Base-by-base conservation (phyloP, 2,113 vertebrate species). In the Catharus minimus region DNA sequence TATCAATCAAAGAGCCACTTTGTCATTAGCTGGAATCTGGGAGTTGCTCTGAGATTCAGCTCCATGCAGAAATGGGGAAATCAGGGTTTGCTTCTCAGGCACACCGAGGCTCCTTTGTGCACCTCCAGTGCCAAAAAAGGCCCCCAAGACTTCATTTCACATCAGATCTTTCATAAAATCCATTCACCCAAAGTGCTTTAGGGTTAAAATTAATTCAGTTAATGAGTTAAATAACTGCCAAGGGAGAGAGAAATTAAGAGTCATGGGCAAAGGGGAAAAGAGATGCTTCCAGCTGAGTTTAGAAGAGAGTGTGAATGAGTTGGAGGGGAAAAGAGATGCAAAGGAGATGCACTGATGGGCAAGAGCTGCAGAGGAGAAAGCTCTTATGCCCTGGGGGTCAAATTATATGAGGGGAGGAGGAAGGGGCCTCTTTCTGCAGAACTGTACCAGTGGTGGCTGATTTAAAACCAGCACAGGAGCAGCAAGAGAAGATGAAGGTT, bases 161-260 rank as follows among this genome's bases (percentile, higher is more conserved):
- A 79, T 90, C 93, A 94, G 86, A 94, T 89, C 86, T 90, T 87
- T 85, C 86, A 53, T 69, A 82, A 96, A 96, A 93, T 88, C 78
- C 89, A 90, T 92, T 94, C 89, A 65, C 75, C 66, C 86, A 32
- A 91, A 94, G 80, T 50, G 92, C 94, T 92, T 44, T 67, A 90
- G 91, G 88, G 84, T 96, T 94, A 95, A 95, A 96, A 92, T 95
- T 96, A 95, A 96, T 96, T 92, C 93, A 93, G 92, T 93, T 95
- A 95, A 95, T 95, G 94, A 93, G 94, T 95, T 90, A 95, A 96
- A 95, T 94, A 96, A 96, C 91, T 94, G 86, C 87, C 93, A 95
- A 95, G 94, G 93, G 91, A 94, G 94, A 96, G 89, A 78, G 89
- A 92, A 96, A 96, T 95, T 96, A 95, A 95, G 94, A 96, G 93